These are phyloP conservation scores for Scaptomyza tumidula DNA, from an alignment of 2,888 invertebrate genomes.

Conservation along the genomic window DNA sequence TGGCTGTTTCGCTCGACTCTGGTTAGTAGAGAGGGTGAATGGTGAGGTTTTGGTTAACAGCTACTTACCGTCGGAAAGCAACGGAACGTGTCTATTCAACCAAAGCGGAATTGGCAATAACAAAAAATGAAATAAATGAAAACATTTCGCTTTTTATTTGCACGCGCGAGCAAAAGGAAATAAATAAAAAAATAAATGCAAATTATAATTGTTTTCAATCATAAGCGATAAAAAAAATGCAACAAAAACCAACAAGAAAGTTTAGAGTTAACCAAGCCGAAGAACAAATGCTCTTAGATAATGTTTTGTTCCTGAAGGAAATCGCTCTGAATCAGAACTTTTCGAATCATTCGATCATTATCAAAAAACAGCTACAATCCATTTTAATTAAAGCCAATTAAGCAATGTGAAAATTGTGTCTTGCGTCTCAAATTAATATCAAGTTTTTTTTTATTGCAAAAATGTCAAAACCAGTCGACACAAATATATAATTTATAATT, in stretches of 20 bases:
- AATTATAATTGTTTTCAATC: slow-evolving; percentile 37
- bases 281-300: not conserved
- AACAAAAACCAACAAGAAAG: slow-evolving; percentile 18
- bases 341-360: no score
- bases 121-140: slow-evolving; percentile 12
- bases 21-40: not conserved
- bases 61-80: slow-evolving; percentile 26
- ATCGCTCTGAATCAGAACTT: no score
- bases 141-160: slow-evolving; percentile 21
- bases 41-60: not conserved
- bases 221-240: slow-evolving; percentile 23
- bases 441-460: slow-evolving; percentile 6
- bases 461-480: slow-evolving; percentile 28
- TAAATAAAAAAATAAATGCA: slow-evolving; percentile 27
- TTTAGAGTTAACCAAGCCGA: not conserved
- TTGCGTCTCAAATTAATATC: slow-evolving; percentile 12
- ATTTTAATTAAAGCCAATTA: slow-evolving; percentile 35
- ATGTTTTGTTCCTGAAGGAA: no score
- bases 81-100: slow-evolving; percentile 48
- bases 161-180: slow-evolving; percentile 27
- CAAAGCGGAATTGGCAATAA: slow-evolving; percentile 24
- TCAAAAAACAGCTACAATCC: no score
- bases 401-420: slow-evolving; percentile 14
- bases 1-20: not conserved
- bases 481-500: slow-evolving; percentile 23